Evolutionary conservation across 2,888 invertebrate genomes (phyloP).

Genomic region (Diaphora mendica): DNA sequence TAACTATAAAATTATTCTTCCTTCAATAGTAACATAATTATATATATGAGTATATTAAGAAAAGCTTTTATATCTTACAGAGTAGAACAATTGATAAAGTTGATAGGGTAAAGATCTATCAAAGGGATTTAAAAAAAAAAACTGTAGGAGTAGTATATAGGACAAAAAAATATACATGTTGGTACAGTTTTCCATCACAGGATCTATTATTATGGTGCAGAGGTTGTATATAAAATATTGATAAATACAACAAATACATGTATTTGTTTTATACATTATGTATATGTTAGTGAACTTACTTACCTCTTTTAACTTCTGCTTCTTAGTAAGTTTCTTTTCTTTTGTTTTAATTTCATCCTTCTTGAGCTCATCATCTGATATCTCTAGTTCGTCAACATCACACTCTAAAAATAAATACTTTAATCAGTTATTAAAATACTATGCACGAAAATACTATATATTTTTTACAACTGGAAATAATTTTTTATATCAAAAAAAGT

Average conservation of each 20-base stretch:
- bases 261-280: background rate
- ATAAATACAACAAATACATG: background rate
- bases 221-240: background rate
- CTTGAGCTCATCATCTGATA: conserved; percentile 93
- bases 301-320: conserved; percentile 78
- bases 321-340: conserved; percentile 86
- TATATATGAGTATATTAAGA: too few species aligned
- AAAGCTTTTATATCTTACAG: too few species aligned
- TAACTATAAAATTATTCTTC: too few species aligned
- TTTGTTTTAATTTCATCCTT: conserved; percentile 90
- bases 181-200: too few species aligned
- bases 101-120: too few species aligned
- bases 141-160: too few species aligned
- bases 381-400: conserved; percentile 86
- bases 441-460: too few species aligned
- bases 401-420: conserved; percentile 57
- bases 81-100: too few species aligned
- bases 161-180: too few species aligned
- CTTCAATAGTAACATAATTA: too few species aligned
- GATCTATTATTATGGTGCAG: background rate
- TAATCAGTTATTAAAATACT: background rate
- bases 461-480: too few species aligned
- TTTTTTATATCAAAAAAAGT: background rate
- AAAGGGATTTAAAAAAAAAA: too few species aligned
- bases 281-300: background rate